Base-by-base conservation (phyloP, 2,888 invertebrate species). In the Zelleria hepariella region DNA sequence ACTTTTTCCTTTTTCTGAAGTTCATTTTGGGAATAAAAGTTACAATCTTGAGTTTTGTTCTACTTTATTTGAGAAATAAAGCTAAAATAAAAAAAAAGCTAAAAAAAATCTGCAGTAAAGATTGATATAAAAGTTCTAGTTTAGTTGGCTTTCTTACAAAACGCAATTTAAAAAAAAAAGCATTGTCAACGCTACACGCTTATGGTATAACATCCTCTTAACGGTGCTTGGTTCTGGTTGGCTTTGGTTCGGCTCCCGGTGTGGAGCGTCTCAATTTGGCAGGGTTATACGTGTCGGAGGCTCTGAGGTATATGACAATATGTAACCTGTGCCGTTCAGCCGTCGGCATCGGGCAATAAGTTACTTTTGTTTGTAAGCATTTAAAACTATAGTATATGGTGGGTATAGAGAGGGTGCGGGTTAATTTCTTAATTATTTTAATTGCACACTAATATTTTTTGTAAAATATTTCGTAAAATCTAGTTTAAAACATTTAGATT, bases 331-430 rank as follows among this genome's bases (percentile, higher is more conserved):
- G 74, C 58, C 59, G 60, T 71, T 66, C 74, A 72, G 75, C 75
- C 77, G 75, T 69, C 71, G 76, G 78, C 77, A 73, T 76, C 76
- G 65, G 65, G 75, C 74, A 78, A 77, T 82, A 81, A 77, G 70
- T 80, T 73, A 80, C 75, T 78, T 80, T 81, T 82, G 79, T 80
- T 80, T 77, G 77, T 76, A 77, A 78, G 75, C 72, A 71, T 76
- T 79, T 79, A 73, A 77, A 80, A 79, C 72, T 78, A 78, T 76
- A 80, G 80, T 71, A 68, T 65, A 78, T 64, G 61, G 58, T 25
- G 68, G 67, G 32, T 2, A 42, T 15, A 3, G 15, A 42, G 32
- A 42, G 10, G 69, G 59, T 61, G 26, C 8, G 23, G 52, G 52
- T 32, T 27, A 42, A 58, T 26, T 57, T 24, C n/a, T 47, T n/a